These are phyloP conservation scores for Cebus imitator DNA, from an alignment of 2,113 vertebrate genomes.

Conservation along the genomic window DNA sequence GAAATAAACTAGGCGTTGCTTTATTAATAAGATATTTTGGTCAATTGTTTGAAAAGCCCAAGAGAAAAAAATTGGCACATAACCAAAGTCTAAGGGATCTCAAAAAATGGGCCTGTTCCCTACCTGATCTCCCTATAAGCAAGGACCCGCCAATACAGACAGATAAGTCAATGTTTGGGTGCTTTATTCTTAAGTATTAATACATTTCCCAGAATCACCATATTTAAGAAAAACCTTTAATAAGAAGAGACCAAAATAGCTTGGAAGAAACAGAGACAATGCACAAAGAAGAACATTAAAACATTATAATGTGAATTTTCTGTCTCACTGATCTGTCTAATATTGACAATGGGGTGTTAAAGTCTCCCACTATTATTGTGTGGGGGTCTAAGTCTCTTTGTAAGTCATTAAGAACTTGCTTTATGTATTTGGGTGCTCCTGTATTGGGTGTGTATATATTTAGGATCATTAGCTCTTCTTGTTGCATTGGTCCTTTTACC, in stretches of 20 bases:
- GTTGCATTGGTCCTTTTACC: too few relatives aligned
- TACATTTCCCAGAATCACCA: background rate
- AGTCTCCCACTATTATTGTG: too few relatives aligned
- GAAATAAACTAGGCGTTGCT: background rate
- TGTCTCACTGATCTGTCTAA: too few relatives aligned
- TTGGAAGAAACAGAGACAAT: background rate
- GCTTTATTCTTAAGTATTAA: background rate
- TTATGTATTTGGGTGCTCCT: too few relatives aligned
- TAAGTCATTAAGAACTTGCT: too few relatives aligned
- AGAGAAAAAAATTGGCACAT: background rate
- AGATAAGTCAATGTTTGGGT: background rate
- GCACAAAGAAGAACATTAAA: too few relatives aligned
- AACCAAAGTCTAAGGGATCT: background rate
- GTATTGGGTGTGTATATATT: too few relatives aligned
- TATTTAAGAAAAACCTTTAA: background rate
- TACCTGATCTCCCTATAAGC: background rate
- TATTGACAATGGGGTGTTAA: too few relatives aligned
- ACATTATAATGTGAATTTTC: too few relatives aligned
- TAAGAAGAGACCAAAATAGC: background rate
- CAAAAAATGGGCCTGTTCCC: background rate
- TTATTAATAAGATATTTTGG: background rate
- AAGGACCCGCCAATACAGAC: background rate
- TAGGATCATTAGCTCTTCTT: too few relatives aligned
- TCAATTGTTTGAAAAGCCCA: background rate
- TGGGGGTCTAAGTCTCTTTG: too few relatives aligned